phyloP scores from a whole-genome alignment of 2,888 invertebrate genomes.

The Oscheius sp. region DNA sequence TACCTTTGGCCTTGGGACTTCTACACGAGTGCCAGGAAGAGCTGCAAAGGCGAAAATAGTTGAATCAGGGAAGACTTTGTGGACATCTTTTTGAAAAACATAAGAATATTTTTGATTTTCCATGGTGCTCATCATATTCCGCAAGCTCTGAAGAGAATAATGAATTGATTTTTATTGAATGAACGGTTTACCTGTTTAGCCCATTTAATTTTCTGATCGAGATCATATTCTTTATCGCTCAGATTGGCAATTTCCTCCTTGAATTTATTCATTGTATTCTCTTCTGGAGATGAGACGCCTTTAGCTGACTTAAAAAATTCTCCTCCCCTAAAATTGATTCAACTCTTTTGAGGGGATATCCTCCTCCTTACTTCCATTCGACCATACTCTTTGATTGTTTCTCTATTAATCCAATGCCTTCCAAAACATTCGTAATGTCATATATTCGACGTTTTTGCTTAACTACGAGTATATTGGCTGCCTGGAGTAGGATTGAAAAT shows the following conservation, averaged over 20 bases:
- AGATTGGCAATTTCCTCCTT: conserved; percentile 82
- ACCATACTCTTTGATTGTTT: not conserved
- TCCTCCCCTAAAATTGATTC: conserved; percentile 61
- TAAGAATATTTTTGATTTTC: conserved; percentile 76
- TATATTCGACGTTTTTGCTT: conserved; percentile 1
- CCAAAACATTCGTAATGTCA: not conserved
- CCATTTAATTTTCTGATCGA: conserved; percentile 78
- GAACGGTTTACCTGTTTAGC: conserved; percentile 72
- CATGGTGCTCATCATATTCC: conserved; percentile 60
- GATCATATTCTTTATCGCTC: conserved; percentile 80
- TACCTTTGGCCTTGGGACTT: conserved; percentile 75
- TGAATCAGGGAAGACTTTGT: conserved; percentile 78
- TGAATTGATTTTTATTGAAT: no score
- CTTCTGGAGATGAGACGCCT: conserved; percentile 75
- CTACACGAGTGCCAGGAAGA: conserved; percentile 80
- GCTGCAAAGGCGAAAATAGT: conserved; percentile 83
- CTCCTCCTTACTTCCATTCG: conserved; percentile 2
- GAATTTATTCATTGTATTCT: conserved; percentile 79
- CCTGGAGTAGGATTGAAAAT: no score
- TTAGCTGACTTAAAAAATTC: conserved; percentile 71
- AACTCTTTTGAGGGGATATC: no score
- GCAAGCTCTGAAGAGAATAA: conserved; percentile 48
- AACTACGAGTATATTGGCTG: not conserved
- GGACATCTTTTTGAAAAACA: conserved; percentile 74
- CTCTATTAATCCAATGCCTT: not conserved